Evolutionary conservation across 2,113 vertebrate genomes (phyloP).

Genomic region (Natator depressus): DNA sequence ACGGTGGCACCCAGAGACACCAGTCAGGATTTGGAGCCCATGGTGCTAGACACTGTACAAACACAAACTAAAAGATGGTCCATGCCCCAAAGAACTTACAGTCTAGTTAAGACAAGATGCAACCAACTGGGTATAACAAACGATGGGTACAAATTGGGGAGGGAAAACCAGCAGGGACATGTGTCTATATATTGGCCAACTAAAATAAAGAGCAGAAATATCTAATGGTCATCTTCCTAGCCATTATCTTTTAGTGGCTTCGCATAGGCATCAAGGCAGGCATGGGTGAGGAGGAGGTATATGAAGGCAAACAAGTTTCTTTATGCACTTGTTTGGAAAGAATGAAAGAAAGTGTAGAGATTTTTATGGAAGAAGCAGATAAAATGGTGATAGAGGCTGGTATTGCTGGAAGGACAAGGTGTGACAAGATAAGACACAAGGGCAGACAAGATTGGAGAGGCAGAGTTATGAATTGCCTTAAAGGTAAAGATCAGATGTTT

Average conservation of each 20-base stretch:
- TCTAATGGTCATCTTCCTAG: background rate
- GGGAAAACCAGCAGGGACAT: background rate
- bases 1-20: fast-evolving
- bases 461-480: background rate
- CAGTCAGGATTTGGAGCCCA: fast-evolving
- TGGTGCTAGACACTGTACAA: background rate
- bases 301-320: background rate
- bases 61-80: fast-evolving
- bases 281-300: background rate
- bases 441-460: fast-evolving
- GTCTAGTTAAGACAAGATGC: background rate
- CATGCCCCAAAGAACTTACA: background rate
- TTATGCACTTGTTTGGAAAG: background rate
- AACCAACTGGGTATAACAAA: background rate
- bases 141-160: background rate
- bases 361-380: background rate
- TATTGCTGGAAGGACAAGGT: background rate
- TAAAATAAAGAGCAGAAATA: background rate
- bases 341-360: background rate
- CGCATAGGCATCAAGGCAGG: background rate
- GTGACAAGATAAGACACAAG: background rate
- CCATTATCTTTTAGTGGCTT: background rate
- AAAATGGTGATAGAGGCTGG: background rate
- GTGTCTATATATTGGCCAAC: background rate
- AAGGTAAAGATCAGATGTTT: background rate